Evolutionary conservation across 2,888 invertebrate genomes (phyloP).

Genomic region (Drosophila mayaguana): DNA sequence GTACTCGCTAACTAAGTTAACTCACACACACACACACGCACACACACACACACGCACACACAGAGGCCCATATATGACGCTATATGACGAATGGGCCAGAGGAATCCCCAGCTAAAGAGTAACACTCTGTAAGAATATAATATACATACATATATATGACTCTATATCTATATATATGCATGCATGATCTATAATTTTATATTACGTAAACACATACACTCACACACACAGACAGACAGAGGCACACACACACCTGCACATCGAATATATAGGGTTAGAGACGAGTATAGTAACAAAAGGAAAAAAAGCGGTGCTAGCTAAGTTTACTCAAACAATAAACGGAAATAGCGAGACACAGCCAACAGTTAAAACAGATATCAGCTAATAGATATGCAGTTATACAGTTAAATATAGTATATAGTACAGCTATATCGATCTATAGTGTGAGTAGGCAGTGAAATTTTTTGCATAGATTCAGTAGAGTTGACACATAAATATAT

Average conservation of each 20-base stretch:
- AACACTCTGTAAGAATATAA: background rate
- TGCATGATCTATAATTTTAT: conserved; percentile 26
- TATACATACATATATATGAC: conserved; percentile 1
- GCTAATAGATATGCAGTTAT: conserved; percentile 16
- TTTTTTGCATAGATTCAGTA: conserved; percentile 67
- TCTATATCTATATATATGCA: conserved; percentile 6
- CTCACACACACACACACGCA: conserved; percentile 9
- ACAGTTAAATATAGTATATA: conserved; percentile 12
- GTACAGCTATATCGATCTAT: conserved; percentile 29
- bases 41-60: conserved; percentile 14
- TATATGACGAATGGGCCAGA: conserved; percentile 1
- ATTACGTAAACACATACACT: background rate
- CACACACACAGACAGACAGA: conserved; percentile 14
- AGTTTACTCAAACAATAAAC: conserved; percentile 48
- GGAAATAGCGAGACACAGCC: conserved; percentile 19
- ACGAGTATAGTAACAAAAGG: conserved; percentile 28
- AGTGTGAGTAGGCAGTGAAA: conserved; percentile 57
- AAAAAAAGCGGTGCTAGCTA: conserved; percentile 72
- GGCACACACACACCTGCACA: conserved; percentile 23
- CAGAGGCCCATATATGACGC: background rate
- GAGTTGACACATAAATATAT: conserved; percentile 33
- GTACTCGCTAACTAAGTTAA: conserved; percentile 69
- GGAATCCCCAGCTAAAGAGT: background rate
- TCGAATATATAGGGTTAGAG: conserved; percentile 35
- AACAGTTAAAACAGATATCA: conserved; percentile 22